Evolutionary conservation across 2,888 invertebrate genomes (phyloP).

Genomic region (Diabrotica balteata): DNA sequence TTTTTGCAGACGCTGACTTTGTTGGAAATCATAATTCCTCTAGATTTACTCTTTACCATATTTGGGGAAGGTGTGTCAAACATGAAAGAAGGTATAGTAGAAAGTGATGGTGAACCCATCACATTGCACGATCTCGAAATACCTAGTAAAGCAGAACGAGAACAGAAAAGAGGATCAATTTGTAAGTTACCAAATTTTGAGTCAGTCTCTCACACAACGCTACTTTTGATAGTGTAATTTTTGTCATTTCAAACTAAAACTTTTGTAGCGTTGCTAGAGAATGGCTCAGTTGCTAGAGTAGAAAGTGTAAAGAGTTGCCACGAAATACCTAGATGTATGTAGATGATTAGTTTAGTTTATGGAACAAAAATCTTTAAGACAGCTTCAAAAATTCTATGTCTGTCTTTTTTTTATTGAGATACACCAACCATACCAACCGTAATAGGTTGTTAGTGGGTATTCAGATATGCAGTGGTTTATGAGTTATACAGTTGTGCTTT

Average conservation of each 20-base stretch:
- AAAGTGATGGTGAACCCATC: slow-evolving; percentile 59
- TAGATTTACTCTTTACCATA: slow-evolving; percentile 86
- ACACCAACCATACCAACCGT: no score
- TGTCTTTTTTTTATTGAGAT: no score
- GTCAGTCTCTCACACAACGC: slow-evolving; percentile 18
- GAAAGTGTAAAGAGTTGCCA: slow-evolving; percentile 21
- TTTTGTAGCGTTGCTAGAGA: slow-evolving; percentile 22
- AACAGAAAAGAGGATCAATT: slow-evolving; percentile 63
- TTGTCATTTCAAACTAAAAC: not conserved
- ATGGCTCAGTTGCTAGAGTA: slow-evolving; percentile 31
- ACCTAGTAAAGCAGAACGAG: slow-evolving; percentile 52
- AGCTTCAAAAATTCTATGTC: no score
- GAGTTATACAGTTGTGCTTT: no score
- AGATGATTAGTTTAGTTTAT: no score
- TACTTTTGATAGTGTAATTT: not conserved
- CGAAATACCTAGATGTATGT: not conserved
- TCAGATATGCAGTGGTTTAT: no score
- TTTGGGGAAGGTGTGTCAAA: slow-evolving; percentile 87
- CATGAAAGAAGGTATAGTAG: slow-evolving; percentile 64
- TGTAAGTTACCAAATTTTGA: slow-evolving; percentile 60
- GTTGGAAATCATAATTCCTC: slow-evolving; percentile 88
- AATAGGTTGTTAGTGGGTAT: no score
- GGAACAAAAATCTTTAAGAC: no score
- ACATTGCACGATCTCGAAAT: slow-evolving; percentile 58
- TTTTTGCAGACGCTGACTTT: slow-evolving; percentile 77